Base-by-base conservation (phyloP, 2,888 invertebrate species). In the Tetranychus truncatus region DNA sequence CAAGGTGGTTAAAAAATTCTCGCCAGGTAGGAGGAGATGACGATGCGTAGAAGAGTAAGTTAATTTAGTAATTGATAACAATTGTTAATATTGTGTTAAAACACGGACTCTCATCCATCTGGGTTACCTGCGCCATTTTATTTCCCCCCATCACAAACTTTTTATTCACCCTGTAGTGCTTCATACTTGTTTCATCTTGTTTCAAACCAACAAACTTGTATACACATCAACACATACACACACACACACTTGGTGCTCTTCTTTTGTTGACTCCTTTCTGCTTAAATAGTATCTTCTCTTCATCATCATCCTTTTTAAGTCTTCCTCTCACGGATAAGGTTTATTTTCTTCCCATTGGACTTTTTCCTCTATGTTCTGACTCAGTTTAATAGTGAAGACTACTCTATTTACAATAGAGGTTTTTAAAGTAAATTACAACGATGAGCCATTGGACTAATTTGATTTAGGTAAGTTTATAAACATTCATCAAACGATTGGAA, bases 21-120 rank as follows among this genome's bases (percentile, higher is more conserved):
- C 15, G 15, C 9, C 55, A 55, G 55, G 55, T 55, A 15, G 55
- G 55, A 55, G 55, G 55, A 55, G 55, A 55, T 55, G 55, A 55
- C 55, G 55, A 55, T 55, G 55, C 55, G 55, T 55, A 55, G 55
- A 55, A 55, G 55, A 55, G 55, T 55, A 55, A 55, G 55, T 55
- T 55, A 6, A 55, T 55, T 55, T 55, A 5, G 3, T 55, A 55
- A 55, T 55, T 55, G 55, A 55, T 55, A 55, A 55, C 55, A 55
- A 55, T 55, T 55, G 55, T 55, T 55, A 15, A 55, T 55, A 9
- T 55, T 9, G 11, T 55, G 55, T 55, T 55, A 15, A 15, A 15
- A 55, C 6, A 55, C 55, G 55, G 55, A 55, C 55, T 55, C 11
- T 15, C 15, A 15, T 15, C 15, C 55, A 55, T 55, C 15, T 55